A percentile compares a stretch with the other conserved stretches of the same genome.
These are phyloP conservation scores for Venustoraphidia nigricollis DNA, from an alignment of 2,888 invertebrate species.

Conservation along the genomic window DNA sequence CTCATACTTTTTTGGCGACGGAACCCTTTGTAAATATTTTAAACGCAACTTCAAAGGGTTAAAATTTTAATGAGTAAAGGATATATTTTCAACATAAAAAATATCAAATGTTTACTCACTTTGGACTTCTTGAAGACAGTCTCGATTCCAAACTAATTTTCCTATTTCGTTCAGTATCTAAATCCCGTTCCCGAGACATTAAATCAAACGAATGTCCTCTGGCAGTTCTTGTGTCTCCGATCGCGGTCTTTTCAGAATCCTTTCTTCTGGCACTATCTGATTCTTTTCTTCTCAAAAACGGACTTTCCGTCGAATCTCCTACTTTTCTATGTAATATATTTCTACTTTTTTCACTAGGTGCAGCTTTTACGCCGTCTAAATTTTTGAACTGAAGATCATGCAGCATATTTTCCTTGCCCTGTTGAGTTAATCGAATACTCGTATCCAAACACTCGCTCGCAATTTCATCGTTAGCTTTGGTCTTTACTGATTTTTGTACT, in stretches of 20 bases:
- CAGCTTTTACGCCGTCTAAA: too few species aligned
- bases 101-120: slow-evolving; percentile 17
- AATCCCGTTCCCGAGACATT: slow-evolving; percentile 20
- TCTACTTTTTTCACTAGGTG: too few species aligned
- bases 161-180: slow-evolving; percentile 18
- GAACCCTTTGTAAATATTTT: too few species aligned
- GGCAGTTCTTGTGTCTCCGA: slow-evolving; percentile 6
- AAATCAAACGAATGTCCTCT: slow-evolving; percentile 22
- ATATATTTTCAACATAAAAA: not conserved
- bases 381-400: too few species aligned
- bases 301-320: not conserved
- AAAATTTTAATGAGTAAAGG: not conserved
- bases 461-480: too few species aligned
- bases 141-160: slow-evolving; percentile 23
- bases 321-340: too few species aligned
- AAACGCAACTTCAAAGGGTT: too few species aligned
- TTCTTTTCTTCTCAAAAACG: not conserved
- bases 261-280: slow-evolving; percentile 2
- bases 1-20: too few species aligned
- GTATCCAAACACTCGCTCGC: too few species aligned
- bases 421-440: too few species aligned
- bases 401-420: too few species aligned
- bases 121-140: slow-evolving; percentile 18
- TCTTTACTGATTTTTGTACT: too few species aligned
- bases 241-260: slow-evolving; percentile 9